A percentile compares a stretch with the other conserved stretches of the same genome.
These are phyloP conservation scores for Halichondria panicea DNA, from an alignment of 37 sponge, comb jelly and placozoan genomes.

Conservation along the genomic window DNA sequence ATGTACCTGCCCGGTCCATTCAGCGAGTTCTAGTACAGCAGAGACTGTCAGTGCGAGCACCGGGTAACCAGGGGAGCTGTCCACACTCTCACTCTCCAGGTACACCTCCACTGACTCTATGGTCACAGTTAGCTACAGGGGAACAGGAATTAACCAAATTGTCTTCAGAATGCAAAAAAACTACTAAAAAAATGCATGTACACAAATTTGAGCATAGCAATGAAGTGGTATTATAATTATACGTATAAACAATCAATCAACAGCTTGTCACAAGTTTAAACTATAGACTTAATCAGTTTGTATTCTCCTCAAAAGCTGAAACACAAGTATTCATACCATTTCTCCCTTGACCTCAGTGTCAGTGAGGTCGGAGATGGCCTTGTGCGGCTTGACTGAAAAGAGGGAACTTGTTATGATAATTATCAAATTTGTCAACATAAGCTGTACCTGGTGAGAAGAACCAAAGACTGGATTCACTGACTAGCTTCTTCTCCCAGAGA, in stretches of 20 bases:
- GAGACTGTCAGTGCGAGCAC: constrained; percentile 45
- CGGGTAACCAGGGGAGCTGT: constrained; percentile 24
- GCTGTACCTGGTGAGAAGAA: constrained; percentile 54
- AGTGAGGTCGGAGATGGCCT: not conserved
- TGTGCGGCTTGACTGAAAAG: constrained; percentile 25
- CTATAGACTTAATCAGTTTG: too few species aligned
- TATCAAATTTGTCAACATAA: too few species aligned
- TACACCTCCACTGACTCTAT: constrained; percentile 55
- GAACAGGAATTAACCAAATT: too few species aligned
- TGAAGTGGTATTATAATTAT: too few species aligned
- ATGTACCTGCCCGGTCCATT: constrained; percentile 63
- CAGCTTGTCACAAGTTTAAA: too few species aligned
- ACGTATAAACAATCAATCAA: too few species aligned
- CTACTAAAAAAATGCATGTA: too few species aligned
- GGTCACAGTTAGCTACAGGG: constrained; percentile 34
- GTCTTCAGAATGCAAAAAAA: too few species aligned
- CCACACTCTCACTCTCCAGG: constrained; percentile 51
- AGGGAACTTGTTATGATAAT: too few species aligned
- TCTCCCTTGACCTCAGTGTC: constrained; percentile 21
- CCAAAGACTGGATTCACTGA: constrained; percentile 36
- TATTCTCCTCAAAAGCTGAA: too few species aligned
- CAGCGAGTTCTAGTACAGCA: constrained; percentile 14
- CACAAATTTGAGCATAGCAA: too few species aligned
- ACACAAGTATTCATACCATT: too few species aligned
- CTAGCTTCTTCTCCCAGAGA: constrained; percentile 61